Base-by-base conservation (phyloP, 2,888 invertebrate genomes). In the Alviniconcha strummeri region DNA sequence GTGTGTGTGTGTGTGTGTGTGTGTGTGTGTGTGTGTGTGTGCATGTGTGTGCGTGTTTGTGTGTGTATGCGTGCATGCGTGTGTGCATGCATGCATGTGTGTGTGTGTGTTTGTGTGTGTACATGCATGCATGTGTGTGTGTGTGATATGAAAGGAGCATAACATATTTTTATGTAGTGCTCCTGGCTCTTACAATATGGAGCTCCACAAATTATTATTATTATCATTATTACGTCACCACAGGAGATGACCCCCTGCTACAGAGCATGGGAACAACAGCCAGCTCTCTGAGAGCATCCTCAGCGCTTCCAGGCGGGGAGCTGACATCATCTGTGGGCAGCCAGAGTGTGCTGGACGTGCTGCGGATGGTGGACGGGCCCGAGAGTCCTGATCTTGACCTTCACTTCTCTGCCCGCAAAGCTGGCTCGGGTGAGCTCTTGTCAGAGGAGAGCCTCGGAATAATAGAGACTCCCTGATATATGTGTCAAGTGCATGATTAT, bases 321-420 rank as follows among this genome's bases (percentile, higher is more conserved):
- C 84, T 90, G 86, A 88, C 91, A 89, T 92, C 93, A 0, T 93
- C 93, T 13, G 88, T 90, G 80, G 93, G 93, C 19, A 91, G 91
- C 4, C 91, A 92, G 76, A 91, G 91, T 7, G 86, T 92, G 77
- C 90, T 92, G 84, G 92, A 93, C 75, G 89, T 93, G 75, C 93
- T 93, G 92, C 88, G 89, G 78, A 89, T 93, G 90, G 83, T 93
- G 82, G 92, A 93, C 55, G 88, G 69, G 88, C 90, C 15, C 88
- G 90, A 64, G 57, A 82, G 74, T 36, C 85, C 55, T 86, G 87
- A 77, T 83, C 89, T 19, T 85, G 87, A 36, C 17, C 57, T 78
- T n/a, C 78, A 52, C 64, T 64, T 9, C 64, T 78, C 64, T 13
- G 57, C 78, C 36, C 57, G 60, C 60, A 60, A 13, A 4, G 60